A percentile compares a stretch with the other conserved stretches of the same genome.
Conservation (phyloP, 1,140 invertebrate species). For the fruit fly (Drosophila melanogaster) region DNA sequence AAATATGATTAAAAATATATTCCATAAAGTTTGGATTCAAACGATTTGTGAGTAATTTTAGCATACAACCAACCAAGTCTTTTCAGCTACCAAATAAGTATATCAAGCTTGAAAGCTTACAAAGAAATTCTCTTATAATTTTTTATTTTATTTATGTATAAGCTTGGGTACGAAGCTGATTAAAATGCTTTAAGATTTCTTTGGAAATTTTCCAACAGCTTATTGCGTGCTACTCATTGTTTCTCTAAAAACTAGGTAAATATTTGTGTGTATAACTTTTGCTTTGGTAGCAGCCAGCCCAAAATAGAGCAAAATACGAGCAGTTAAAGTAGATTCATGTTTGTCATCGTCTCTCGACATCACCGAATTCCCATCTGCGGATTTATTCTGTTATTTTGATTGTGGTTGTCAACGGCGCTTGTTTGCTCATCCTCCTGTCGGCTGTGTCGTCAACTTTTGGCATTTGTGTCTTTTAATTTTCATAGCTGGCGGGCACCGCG, state of each 20-base stretch:
- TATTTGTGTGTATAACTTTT: constrained; percentile 7
- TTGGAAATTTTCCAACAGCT: background rate
- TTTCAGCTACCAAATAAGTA: background rate
- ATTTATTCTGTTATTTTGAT: constrained; percentile 64
- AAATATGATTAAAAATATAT: background rate
- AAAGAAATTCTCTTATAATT: background rate
- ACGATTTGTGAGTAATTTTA: too few relatives aligned
- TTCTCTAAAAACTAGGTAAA: background rate
- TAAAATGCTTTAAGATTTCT: background rate
- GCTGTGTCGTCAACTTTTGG: constrained; percentile 50
- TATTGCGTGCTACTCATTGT: background rate
- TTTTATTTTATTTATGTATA: background rate
- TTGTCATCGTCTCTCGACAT: constrained; percentile 6
- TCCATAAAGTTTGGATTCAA: too few relatives aligned
- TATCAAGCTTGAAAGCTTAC: background rate
- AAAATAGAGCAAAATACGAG: constrained; percentile 6
- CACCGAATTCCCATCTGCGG: constrained; percentile 8
- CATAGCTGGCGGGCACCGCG: constrained; percentile 48
- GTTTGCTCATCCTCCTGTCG: constrained; percentile 20
- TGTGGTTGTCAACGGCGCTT: constrained; percentile 72
- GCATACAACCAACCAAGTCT: background rate
- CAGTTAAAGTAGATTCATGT: constrained; percentile 30
- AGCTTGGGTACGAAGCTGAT: background rate
- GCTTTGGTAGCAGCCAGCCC: background rate
- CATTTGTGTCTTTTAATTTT: constrained; percentile 69